Percentiles rank a stretch among this genome's conserved stretches.
These are phyloP conservation scores for Limnephilus lunatus DNA, from an alignment of 2,888 invertebrate genomes.

Conservation along the genomic window DNA sequence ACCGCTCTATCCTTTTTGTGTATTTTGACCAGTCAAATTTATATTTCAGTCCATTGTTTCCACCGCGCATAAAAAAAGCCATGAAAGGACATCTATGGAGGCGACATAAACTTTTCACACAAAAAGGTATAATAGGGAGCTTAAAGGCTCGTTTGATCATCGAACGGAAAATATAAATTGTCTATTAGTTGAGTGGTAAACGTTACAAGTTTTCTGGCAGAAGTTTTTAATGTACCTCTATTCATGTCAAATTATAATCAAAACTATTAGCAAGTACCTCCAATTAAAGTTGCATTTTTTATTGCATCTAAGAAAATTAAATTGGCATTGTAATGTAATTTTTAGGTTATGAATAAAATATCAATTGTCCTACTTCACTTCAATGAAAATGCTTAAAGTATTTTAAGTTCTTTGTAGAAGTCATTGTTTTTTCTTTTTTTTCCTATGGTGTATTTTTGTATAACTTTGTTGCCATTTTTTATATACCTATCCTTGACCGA, in stretches of 20 bases:
- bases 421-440: no score
- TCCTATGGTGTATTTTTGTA: no score
- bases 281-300: no score
- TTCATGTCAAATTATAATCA: background rate
- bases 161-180: background rate
- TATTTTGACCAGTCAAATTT: constrained; percentile 10
- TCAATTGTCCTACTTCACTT: no score
- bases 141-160: background rate
- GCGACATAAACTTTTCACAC: background rate
- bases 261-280: background rate
- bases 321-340: no score
- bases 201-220: background rate
- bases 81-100: background rate
- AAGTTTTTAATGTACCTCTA: background rate
- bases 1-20: constrained; percentile 25
- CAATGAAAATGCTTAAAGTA: no score
- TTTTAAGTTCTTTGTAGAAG: no score
- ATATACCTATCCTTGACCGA: no score
- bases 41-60: constrained; percentile 46
- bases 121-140: background rate
- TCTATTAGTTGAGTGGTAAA: background rate
- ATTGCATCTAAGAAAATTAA: no score
- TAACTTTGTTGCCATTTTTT: no score
- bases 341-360: no score
- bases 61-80: constrained; percentile 6